Percentiles rank a stretch among this genome's conserved stretches.
These are phyloP conservation scores for Nestor notabilis DNA, from an alignment of 2,113 vertebrate genomes.

Conservation along the genomic window DNA sequence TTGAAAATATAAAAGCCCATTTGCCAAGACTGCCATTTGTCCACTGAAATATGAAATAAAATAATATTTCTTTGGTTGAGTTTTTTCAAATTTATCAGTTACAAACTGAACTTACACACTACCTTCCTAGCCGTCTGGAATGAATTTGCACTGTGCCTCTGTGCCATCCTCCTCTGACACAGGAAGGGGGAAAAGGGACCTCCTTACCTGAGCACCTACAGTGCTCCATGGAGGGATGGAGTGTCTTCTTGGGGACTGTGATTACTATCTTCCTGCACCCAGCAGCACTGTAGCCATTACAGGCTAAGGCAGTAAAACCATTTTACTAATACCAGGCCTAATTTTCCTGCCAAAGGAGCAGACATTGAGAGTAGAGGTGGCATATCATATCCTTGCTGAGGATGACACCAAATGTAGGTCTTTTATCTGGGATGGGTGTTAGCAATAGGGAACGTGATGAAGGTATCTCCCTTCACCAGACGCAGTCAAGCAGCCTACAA, in stretches of 20 bases:
- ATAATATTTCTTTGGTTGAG: background rate
- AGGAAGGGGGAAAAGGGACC: background rate
- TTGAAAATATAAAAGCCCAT: background rate
- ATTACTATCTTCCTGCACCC: background rate
- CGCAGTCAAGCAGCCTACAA: background rate
- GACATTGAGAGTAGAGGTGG: background rate
- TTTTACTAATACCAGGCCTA: background rate
- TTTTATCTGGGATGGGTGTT: background rate
- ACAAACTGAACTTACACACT: background rate
- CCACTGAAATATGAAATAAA: background rate
- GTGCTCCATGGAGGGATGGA: fast-evolving
- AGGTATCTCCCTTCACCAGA: background rate
- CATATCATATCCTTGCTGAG: background rate
- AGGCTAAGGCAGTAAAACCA: background rate
- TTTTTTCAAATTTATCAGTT: background rate
- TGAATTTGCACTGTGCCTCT: background rate
- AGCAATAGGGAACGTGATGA: background rate
- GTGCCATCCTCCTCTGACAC: background rate
- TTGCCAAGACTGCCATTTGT: background rate
- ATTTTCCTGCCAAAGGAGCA: background rate
- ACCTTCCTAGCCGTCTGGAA: background rate
- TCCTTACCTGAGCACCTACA: background rate
- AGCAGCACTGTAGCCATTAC: too few species aligned
- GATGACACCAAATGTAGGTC: fast-evolving
- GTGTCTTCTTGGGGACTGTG: background rate